phyloP scores from a whole-genome alignment of 2,888 invertebrate genomes.

The Cryptophagus acutangulus region DNA sequence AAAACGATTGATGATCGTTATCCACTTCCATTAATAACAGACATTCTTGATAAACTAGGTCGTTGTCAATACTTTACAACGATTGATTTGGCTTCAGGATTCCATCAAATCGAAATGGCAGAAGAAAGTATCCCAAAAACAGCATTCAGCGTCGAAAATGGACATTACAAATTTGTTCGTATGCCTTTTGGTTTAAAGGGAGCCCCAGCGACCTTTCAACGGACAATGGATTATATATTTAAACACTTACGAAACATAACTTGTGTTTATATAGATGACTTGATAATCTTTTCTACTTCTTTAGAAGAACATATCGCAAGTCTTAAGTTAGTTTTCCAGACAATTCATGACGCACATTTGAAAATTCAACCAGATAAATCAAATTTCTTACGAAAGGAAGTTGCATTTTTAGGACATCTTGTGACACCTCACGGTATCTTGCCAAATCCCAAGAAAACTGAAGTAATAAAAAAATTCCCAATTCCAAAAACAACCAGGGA shows the following conservation, averaged over 20 bases:
- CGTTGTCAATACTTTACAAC: background rate
- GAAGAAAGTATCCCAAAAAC: background rate
- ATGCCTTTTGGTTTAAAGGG: background rate
- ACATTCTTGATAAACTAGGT: conserved; percentile 7
- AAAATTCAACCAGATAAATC: conserved; percentile 20
- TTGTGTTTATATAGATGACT: conserved; percentile 22
- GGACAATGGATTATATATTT: background rate
- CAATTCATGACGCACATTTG: conserved; percentile 13
- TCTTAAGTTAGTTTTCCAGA: conserved; percentile 15
- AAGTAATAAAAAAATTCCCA: conserved; percentile 10
- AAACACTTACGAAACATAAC: conserved; percentile 10
- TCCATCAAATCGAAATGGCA: conserved; percentile 5
- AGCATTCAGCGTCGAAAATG: background rate
- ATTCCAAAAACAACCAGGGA: conserved; percentile 12
- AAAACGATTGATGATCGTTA: conserved; percentile 10
- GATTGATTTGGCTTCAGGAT: conserved; percentile 1
- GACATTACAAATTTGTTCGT: background rate
- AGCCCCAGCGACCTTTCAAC: background rate
- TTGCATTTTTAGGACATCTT: conserved; percentile 14
- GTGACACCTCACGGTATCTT: conserved; percentile 11
- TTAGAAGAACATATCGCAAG: conserved; percentile 17
- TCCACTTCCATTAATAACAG: conserved; percentile 6
- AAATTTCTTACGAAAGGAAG: conserved; percentile 13
- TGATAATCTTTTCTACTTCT: conserved; percentile 15
- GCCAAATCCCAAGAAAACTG: conserved; percentile 11